These are phyloP conservation scores for Potamilus streckersoni DNA, from an alignment of 1,140 invertebrate genomes.

Conservation along the genomic window DNA sequence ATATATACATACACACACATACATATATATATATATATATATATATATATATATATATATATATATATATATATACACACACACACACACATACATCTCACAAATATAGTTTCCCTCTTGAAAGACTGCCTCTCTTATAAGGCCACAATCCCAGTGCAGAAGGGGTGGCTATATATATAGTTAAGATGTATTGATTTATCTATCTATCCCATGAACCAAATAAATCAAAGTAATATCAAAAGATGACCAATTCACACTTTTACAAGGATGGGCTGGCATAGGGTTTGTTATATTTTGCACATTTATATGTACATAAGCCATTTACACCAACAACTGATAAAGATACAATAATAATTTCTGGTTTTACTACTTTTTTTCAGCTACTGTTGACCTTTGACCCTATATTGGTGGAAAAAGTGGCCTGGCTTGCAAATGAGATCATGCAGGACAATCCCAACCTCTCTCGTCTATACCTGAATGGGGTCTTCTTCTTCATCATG, in stretches of 20 bases:
- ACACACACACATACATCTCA: too few relatives aligned
- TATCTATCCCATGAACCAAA: background rate
- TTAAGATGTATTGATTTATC: background rate
- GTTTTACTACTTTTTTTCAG: slow-evolving; percentile 66
- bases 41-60: too few relatives aligned
- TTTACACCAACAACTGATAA: too few relatives aligned
- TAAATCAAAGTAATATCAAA: background rate
- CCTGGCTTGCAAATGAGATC: slow-evolving; percentile 86
- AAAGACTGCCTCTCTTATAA: too few relatives aligned
- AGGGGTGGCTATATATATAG: too few relatives aligned
- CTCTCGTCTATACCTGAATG: slow-evolving; percentile 93
- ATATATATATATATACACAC: too few relatives aligned
- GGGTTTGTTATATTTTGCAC: too few relatives aligned
- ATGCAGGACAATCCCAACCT: slow-evolving; percentile 97
- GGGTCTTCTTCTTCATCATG: slow-evolving; percentile 98
- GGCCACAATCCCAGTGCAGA: too few relatives aligned
- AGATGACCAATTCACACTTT: background rate
- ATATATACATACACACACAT: too few relatives aligned
- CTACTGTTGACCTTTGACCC: slow-evolving; percentile 98
- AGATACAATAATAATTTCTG: background rate
- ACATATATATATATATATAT: too few relatives aligned
- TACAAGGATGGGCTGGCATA: background rate
- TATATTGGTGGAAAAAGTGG: slow-evolving; percentile 91
- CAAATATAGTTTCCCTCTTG: too few relatives aligned
- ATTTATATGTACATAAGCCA: too few relatives aligned